A percentile compares a stretch with the other conserved stretches of the same genome.
Evolutionary conservation across 2,888 invertebrate genomes (phyloP).

Genomic region (Cataglyphis rosenhaueri): DNA sequence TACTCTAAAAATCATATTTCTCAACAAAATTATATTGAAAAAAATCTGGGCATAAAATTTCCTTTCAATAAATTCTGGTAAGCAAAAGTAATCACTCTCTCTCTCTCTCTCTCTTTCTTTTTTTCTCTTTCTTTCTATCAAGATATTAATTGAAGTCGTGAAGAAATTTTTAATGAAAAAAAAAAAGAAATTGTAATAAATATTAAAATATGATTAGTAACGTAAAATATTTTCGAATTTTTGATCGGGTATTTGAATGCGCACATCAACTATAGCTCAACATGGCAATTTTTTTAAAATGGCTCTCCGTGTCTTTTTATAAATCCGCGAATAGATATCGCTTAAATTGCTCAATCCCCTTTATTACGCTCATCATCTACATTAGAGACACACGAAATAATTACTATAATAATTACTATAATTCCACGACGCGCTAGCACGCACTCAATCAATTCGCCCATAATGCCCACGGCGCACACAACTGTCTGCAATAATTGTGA

Average conservation of each 20-base stretch:
- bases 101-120: too few species aligned
- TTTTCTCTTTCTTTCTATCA: neutral
- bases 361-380: conserved; percentile 40
- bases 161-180: neutral
- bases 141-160: neutral
- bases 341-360: conserved; percentile 15
- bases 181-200: neutral
- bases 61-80: neutral
- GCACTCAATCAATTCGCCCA: conserved; percentile 35
- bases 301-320: neutral
- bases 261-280: neutral
- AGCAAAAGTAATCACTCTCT: neutral
- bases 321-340: conserved; percentile 4
- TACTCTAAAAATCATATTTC: neutral
- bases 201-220: neutral
- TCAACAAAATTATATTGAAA: neutral
- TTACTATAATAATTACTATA: conserved; percentile 44
- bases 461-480: conserved; percentile 25
- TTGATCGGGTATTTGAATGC: neutral
- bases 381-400: conserved; percentile 39
- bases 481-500: conserved; percentile 45
- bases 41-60: neutral
- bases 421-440: conserved; percentile 12
- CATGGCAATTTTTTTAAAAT: conserved; percentile 8
- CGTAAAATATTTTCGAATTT: conserved; percentile 9